These are phyloP conservation scores for Bergia puertoricense DNA, from an alignment of 92 coral and sea anemone genomes.

Conservation along the genomic window DNA sequence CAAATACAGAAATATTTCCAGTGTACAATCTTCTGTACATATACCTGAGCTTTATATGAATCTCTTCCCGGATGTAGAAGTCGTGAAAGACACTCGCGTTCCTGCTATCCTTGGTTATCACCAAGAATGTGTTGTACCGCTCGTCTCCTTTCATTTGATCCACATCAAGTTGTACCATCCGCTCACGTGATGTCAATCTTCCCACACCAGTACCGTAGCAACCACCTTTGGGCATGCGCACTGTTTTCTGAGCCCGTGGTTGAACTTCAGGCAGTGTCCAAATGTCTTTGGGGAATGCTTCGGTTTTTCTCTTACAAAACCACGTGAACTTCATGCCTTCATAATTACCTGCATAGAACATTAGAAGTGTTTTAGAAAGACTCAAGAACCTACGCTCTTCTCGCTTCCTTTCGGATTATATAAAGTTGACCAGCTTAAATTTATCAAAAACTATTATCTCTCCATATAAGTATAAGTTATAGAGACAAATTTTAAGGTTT, in stretches of 20 bases:
- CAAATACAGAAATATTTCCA: background rate
- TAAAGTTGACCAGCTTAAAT: too few relatives aligned
- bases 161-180: slow-evolving; percentile 54
- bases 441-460: too few relatives aligned
- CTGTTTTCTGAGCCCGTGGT: slow-evolving; percentile 39
- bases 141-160: slow-evolving; percentile 75
- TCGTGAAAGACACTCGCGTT: slow-evolving; percentile 48
- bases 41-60: slow-evolving; percentile 58
- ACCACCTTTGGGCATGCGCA: slow-evolving; percentile 53
- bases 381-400: background rate
- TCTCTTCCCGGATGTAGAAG: slow-evolving; percentile 61
- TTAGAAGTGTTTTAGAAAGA: background rate
- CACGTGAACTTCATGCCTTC: slow-evolving; percentile 71
- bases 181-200: slow-evolving; percentile 44
- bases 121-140: slow-evolving; percentile 55
- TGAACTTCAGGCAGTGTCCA: slow-evolving; percentile 60
- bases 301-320: slow-evolving; percentile 76
- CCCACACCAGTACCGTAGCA: slow-evolving; percentile 86
- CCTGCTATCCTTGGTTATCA: slow-evolving; percentile 56
- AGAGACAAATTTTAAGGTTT: too few relatives aligned
- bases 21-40: background rate
- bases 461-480: too few relatives aligned
- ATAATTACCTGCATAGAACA: slow-evolving; percentile 39
- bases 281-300: slow-evolving; percentile 60
- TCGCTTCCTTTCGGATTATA: too few relatives aligned